Base-by-base conservation (phyloP, 2,888 invertebrate genomes). In the Pomacea canaliculata region DNA sequence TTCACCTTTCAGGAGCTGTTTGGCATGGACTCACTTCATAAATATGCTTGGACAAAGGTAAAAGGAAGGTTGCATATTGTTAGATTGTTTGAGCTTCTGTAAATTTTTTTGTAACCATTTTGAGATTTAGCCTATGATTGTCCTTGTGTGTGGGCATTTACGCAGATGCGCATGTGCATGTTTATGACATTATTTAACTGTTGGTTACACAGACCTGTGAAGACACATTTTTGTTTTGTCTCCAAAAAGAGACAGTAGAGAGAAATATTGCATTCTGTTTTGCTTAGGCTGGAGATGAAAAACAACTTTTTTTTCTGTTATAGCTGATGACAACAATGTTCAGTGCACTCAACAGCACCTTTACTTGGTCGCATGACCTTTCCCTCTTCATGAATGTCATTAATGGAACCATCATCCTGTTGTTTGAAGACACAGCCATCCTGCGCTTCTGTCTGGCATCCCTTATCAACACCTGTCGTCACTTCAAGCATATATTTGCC, bases 401-500 rank as follows among this genome's bases (percentile, higher is more conserved):
- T 7, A 99, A 99, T 85, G 99, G 99, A 0, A 96, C 98, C 0
- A 93, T 99, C 69, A 96, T 99, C 88, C 92, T 99, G 70, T 99
- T 99, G 91, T 97, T 98, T 82, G 98, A 99, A 91, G 99, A 99
- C 90, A 95, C 97, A 0, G 95, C 98, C 77, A 96, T 99, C 85
- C 93, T 99, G 78, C 93, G 99, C 89, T 96, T 97, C 89, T 98
- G 98, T 46, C 96, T 98, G 91, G 98, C 99, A 0, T 97, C 98
- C 0, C 98, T 97, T 87, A 97, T 99, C 79, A 99, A 99, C 91
- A 98, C 89, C 66, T 85, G 85, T 76, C 86, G 97, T 85, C 98
- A 99, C 92, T 99, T 99, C 91, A 99, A 98, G 92, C 98, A 98
- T 89, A 97, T 99, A 81, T 99, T 99, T 91, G 97, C 98, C 0